Evolutionary conservation across 2,888 invertebrate genomes (phyloP), one percentile per base, ranked within the genome.

Genomic region (Nemoura dubitans): DNA sequence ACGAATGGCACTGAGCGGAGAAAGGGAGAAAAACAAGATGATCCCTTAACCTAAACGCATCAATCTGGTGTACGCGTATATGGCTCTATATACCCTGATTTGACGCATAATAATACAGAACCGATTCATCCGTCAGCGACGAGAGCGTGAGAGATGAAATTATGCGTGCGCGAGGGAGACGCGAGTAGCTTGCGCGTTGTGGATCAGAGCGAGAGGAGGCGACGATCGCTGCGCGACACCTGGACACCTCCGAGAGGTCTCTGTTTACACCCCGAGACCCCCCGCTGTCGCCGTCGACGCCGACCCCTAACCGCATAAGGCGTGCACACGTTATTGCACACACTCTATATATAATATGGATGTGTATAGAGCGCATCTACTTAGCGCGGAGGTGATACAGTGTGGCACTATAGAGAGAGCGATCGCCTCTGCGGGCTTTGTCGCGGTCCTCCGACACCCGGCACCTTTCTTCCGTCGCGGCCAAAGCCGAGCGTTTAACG

Each of bases 61-160:
- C 59, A 59, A 59, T 59, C 59, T 14, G 59, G 59, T 59, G 59
- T 59, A n/a, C n/a, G n/a, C n/a, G n/a, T n/a, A n/a, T n/a, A n/a
- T n/a, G n/a, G n/a, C n/a, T n/a, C n/a, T n/a, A n/a, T n/a, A n/a
- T n/a, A 14, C 21, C 59, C 59, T 14, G 59, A 59, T 59, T 7
- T 59, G 59, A 10, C 59, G 59, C 59, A 36, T 10, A 36, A 36
- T 36, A 36, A 6, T n/a, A n/a, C n/a, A n/a, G n/a, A n/a, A n/a
- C n/a, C n/a, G n/a, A n/a, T 36, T 3, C 36, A 36, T 10, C 36
- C 36, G 10, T n/a, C n/a, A n/a, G n/a, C n/a, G 36, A 1, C 59
- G 59, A 43, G 36, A 84, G 84, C 76, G 84, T 84, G 84, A 84
- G 84, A 84, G 84, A 76, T 84, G 84, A 84, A 84, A 84, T 84